Percentiles rank a stretch among this genome's conserved stretches.
phyloP scores from a whole-genome alignment of 2,113 vertebrate genomes.

The Pedetes capensis region DNA sequence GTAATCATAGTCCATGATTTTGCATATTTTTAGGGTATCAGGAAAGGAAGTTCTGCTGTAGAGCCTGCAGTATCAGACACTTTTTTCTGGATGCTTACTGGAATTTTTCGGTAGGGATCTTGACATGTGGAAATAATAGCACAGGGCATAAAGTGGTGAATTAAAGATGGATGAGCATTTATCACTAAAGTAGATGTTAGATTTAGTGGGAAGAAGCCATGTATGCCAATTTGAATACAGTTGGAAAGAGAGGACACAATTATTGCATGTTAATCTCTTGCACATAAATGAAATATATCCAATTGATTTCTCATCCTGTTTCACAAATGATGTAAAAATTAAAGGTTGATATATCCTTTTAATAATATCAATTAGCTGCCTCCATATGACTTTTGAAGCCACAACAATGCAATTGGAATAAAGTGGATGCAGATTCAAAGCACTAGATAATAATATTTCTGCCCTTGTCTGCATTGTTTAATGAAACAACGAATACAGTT shows the following conservation, averaged over 20 bases:
- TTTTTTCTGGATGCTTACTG: background rate
- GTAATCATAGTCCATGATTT: background rate
- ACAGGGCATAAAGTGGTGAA: background rate
- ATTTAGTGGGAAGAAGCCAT: background rate
- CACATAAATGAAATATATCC: background rate
- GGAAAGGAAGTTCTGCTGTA: background rate
- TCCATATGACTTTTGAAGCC: conserved; percentile 7
- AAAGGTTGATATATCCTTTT: conserved; percentile 45
- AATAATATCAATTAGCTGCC: conserved; percentile 37
- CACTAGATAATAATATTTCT: conserved; percentile 41
- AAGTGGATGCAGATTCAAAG: conserved; percentile 50
- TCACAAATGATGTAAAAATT: background rate
- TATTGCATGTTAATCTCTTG: background rate
- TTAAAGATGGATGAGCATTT: background rate
- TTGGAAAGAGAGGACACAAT: background rate
- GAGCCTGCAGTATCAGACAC: background rate
- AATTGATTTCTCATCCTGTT: background rate
- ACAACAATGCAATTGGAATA: conserved; percentile 53
- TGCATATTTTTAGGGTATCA: background rate
- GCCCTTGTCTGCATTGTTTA: conserved; percentile 58
- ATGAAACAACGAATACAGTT: conserved; percentile 76
- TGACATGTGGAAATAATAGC: background rate
- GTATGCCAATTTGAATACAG: background rate
- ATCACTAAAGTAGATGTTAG: background rate
- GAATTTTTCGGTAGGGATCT: background rate